Conservation (phyloP, 2,888 invertebrate genomes). For the Pyrrhia umbra region DNA sequence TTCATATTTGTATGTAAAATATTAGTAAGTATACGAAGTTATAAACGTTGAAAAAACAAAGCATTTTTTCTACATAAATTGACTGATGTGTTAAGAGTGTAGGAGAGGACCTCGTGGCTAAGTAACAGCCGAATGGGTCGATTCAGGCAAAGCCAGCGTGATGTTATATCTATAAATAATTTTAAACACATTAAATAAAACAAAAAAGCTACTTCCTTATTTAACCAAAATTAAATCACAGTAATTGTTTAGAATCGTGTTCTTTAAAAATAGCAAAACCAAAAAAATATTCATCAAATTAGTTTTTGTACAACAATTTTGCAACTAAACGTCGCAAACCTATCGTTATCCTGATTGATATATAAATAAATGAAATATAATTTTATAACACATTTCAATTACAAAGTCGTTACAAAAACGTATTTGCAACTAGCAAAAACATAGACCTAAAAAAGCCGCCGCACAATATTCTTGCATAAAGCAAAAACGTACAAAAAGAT, state of each 20-base stretch:
- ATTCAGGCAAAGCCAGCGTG: too few species aligned
- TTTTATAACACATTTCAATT: slow-evolving; percentile 68
- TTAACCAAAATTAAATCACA: not conserved
- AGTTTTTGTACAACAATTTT: slow-evolving; percentile 10
- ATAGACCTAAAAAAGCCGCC: slow-evolving; percentile 70
- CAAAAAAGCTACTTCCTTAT: not conserved
- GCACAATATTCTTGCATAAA: slow-evolving; percentile 64
- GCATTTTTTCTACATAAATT: too few species aligned
- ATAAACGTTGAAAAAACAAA: too few species aligned
- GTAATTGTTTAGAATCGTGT: not conserved
- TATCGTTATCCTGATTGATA: slow-evolving; percentile 48
- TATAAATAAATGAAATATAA: slow-evolving; percentile 55
- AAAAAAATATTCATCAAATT: not conserved
- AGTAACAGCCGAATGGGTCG: too few species aligned
- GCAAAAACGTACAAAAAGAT: slow-evolving; percentile 83
- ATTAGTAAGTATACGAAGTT: too few species aligned
- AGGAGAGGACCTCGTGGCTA: too few species aligned
- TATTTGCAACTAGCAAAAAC: slow-evolving; percentile 63
- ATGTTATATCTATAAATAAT: too few species aligned
- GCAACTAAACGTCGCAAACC: slow-evolving; percentile 4
- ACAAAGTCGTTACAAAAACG: slow-evolving; percentile 51
- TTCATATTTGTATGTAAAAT: too few species aligned
- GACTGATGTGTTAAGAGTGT: too few species aligned
- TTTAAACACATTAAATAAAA: too few species aligned
- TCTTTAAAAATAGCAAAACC: slow-evolving; percentile 3